Percentiles rank a stretch among this genome's conserved stretches.
These are phyloP conservation scores for Enteromius radiatus DNA, from an alignment of 2,797 vertebrate genomes.

Conservation along the genomic window DNA sequence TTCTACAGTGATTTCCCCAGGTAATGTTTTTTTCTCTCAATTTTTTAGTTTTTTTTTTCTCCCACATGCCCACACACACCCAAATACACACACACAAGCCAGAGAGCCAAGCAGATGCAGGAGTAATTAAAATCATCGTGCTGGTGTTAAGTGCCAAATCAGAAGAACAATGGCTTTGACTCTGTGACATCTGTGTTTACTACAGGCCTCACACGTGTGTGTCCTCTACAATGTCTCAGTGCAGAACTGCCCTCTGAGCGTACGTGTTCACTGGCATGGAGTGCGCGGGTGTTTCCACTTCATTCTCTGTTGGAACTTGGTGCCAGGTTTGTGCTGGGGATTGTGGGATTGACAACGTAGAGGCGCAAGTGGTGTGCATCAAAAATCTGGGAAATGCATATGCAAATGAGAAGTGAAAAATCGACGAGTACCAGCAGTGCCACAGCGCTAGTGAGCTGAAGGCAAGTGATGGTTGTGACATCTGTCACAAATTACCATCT, in stretches of 20 bases:
- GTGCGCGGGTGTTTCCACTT: neutral
- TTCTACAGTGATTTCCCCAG: constrained; percentile 49
- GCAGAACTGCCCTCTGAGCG: neutral
- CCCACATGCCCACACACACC: neutral
- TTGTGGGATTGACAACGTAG: neutral
- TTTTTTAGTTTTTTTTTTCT: neutral
- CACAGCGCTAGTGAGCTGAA: constrained; percentile 4
- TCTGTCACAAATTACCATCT: neutral
- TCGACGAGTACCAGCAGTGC: neutral
- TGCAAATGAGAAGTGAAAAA: neutral
- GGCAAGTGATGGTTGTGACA: neutral
- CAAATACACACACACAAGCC: neutral
- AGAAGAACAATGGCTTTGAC: constrained; percentile 32
- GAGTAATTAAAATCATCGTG: constrained; percentile 54
- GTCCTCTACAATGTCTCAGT: neutral
- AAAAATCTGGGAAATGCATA: neutral
- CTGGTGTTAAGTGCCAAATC: constrained; percentile 22
- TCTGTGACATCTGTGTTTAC: constrained; percentile 50
- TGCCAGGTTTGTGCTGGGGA: neutral
- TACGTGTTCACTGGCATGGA: neutral
- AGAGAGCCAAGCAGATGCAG: constrained; percentile 30
- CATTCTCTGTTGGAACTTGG: neutral
- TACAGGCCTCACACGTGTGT: constrained; percentile 1
- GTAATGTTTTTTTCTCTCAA: neutral
- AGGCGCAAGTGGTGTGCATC: neutral